Base-by-base conservation (phyloP, 2,113 vertebrate genomes). In the Rana temporaria region DNA sequence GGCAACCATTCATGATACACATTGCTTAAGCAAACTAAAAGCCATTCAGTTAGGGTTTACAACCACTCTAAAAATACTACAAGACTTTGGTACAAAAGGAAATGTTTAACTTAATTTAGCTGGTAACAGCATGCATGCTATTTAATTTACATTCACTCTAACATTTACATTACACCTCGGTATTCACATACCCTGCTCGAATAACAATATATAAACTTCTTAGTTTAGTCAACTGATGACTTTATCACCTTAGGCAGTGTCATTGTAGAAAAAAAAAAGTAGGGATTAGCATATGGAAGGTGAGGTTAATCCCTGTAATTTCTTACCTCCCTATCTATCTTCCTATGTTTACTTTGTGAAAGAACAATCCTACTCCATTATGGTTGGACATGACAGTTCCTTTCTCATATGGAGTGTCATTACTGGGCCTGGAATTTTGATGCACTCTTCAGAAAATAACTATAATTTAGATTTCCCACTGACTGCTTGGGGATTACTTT, bases 251-350 rank as follows among this genome's bases (percentile, higher is more conserved):
- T 32, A 80, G 78, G 78, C 66, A 68, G 30, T 34, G 52, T 53
- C 22, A 62, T 70, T 68, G 78, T 56, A n/a, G 77, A 66, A 62
- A 34, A 79, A 79, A 70, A 34, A 70, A 70, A 56, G n/a, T 24
- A 62, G 32, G 56, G 78, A 80, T 80, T 80, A 80, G 78, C 56
- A 80, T 68, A 80, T 70, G 55, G 78, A 80, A 80, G 78, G 78
- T 80, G 78, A 80, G 66, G 66, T 63, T 80, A 80, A 80, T 80
- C 78, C 78, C 78, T 80, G 57, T 80, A 80, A 80, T 80, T 70
- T 71, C 65, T 80, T 52, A 62, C 66, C 67, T 80, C 20, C 38
- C 66, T 30, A 62, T 80, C 66, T 78, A 59, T 60, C 78, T 70
- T 67, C 20, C 56, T 57, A 68, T 60, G 32, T 69, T 79, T 70